Conservation (phyloP, 2,888 invertebrate genomes). For the Eupeodes luniger region DNA sequence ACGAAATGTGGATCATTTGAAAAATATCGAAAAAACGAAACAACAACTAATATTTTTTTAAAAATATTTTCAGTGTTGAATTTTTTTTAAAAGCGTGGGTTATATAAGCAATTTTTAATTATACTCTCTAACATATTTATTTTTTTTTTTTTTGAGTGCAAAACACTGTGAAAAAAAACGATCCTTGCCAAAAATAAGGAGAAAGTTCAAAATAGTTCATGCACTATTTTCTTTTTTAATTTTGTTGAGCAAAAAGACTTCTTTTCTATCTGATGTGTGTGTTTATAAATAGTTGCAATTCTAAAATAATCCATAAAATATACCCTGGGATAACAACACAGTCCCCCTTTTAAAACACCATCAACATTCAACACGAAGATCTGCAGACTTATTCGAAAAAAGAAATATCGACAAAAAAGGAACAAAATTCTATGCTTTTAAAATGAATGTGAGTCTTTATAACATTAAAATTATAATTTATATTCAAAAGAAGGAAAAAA, state of each 20-base stretch:
- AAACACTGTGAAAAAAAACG: constrained; percentile 20
- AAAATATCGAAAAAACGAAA: constrained; percentile 46
- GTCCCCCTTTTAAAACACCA: constrained; percentile 26
- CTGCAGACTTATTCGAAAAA: neutral
- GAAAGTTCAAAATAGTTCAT: constrained; percentile 64
- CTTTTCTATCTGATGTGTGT: constrained; percentile 17
- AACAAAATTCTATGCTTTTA: constrained; percentile 40
- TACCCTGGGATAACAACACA: constrained; percentile 70
- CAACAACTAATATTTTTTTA: neutral
- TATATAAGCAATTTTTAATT: constrained; percentile 61
- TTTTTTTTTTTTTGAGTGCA: neutral
- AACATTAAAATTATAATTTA: neutral
- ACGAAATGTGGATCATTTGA: constrained; percentile 48
- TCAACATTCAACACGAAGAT: constrained; percentile 18
- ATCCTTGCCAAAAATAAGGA: constrained; percentile 57
- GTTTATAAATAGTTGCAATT: constrained; percentile 74
- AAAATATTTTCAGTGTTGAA: constrained; percentile 6
- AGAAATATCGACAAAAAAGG: constrained; percentile 26
- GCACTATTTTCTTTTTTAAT: constrained; percentile 50
- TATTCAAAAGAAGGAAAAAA: constrained; percentile 19
- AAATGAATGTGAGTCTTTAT: constrained; percentile 67
- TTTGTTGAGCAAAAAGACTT: neutral
- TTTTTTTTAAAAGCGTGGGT: constrained; percentile 31
- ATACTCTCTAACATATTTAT: constrained; percentile 18
- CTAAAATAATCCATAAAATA: constrained; percentile 70